Conservation (phyloP, 2,797 vertebrate genomes). For the Orestias chungarensis region DNA sequence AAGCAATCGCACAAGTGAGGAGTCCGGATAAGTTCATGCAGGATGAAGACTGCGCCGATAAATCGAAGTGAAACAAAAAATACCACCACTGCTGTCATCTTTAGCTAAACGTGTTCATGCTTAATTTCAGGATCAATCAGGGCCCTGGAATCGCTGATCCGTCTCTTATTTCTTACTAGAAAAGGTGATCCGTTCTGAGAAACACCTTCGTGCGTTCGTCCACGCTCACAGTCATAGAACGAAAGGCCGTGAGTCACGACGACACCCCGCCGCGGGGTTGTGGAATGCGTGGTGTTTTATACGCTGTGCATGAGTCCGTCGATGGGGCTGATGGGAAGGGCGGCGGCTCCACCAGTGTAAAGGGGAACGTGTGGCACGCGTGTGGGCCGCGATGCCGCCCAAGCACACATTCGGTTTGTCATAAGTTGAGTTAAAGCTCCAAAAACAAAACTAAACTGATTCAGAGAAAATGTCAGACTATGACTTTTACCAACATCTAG, state of each 20-base stretch:
- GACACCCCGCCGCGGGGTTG: slow-evolving; percentile 32
- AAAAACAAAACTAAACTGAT: not conserved
- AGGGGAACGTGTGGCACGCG: slow-evolving; percentile 19
- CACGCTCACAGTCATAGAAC: slow-evolving; percentile 20
- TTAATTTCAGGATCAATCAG: slow-evolving; percentile 13
- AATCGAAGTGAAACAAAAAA: not conserved
- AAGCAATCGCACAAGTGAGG: slow-evolving; percentile 49
- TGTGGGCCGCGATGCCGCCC: slow-evolving; percentile 28
- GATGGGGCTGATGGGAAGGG: slow-evolving; percentile 48
- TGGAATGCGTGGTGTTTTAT: slow-evolving; percentile 19
- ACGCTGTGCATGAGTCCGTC: slow-evolving; percentile 10
- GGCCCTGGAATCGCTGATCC: slow-evolving; percentile 13
- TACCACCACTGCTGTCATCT: slow-evolving; percentile 8
- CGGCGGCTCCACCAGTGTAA: slow-evolving; percentile 21
- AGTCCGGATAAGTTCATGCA: slow-evolving; percentile 9
- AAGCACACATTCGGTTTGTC: slow-evolving; percentile 13
- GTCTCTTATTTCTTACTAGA: slow-evolving; percentile 53
- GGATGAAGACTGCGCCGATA: slow-evolving; percentile 1
- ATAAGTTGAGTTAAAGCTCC: slow-evolving; percentile 5
- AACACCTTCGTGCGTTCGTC: slow-evolving; percentile 38
- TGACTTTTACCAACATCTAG: not conserved
- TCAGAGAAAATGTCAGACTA: not conserved
- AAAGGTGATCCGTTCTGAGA: slow-evolving; percentile 49
- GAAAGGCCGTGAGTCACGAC: slow-evolving; percentile 35
- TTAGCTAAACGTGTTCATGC: not conserved